Percentiles rank a stretch among this genome's conserved stretches.
Evolutionary conservation across 2,888 invertebrate species (phyloP).

Genomic region (Polydrusus pterygomalis): DNA sequence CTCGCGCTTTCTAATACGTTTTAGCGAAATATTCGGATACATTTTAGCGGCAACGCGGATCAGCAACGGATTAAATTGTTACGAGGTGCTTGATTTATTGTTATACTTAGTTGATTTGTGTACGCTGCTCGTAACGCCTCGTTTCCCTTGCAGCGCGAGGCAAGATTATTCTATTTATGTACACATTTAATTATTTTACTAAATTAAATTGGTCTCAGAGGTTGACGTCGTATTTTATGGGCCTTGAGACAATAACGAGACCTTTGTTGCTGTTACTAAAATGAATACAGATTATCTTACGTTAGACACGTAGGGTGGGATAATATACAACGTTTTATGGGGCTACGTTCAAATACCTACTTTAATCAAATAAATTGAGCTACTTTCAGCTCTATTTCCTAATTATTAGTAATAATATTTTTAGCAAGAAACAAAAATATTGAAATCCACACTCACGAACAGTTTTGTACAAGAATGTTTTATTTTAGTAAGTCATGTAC

Average conservation of each 20-base stretch:
- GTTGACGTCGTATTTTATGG: slow-evolving; percentile 50
- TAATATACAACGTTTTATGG: background rate
- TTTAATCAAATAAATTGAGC: too few relatives aligned
- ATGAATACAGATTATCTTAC: slow-evolving; percentile 35
- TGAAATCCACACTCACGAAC: too few relatives aligned
- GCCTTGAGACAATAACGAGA: slow-evolving; percentile 47
- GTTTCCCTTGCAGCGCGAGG: slow-evolving; percentile 55
- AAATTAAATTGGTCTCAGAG: slow-evolving; percentile 58
- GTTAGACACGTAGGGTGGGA: slow-evolving; percentile 12
- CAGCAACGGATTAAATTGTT: slow-evolving; percentile 64
- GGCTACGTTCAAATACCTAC: too few relatives aligned
- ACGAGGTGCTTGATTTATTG: slow-evolving; percentile 64
- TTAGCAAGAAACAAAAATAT: too few relatives aligned
- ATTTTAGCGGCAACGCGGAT: slow-evolving; percentile 57
- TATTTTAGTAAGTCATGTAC: too few relatives aligned
- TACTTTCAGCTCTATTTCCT: too few relatives aligned
- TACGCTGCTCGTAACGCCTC: slow-evolving; percentile 60
- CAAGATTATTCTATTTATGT: slow-evolving; percentile 60
- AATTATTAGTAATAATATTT: too few relatives aligned
- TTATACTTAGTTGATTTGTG: slow-evolving; percentile 64
- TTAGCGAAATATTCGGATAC: slow-evolving; percentile 45
- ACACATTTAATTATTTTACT: slow-evolving; percentile 58
- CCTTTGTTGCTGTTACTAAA: slow-evolving; percentile 37
- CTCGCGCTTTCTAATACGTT: slow-evolving; percentile 11
- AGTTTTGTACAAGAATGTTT: too few relatives aligned